Base-by-base conservation (phyloP, 2,888 invertebrate genomes). In the Morpho deidamia region DNA sequence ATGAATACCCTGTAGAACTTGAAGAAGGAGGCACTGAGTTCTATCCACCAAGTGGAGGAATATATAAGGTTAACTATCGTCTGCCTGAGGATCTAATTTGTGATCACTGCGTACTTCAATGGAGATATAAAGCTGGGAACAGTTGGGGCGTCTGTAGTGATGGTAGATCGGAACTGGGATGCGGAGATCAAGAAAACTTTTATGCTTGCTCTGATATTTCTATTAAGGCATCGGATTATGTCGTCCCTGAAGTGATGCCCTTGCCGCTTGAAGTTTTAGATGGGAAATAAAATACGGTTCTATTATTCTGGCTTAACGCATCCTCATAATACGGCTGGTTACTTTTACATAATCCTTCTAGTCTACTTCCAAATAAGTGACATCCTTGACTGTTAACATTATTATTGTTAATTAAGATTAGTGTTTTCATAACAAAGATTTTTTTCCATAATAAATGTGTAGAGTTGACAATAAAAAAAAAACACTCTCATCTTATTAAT, bases 171-270 rank as follows among this genome's bases (percentile, higher is more conserved):
- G 94, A 92, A 0, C 91, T 96, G 0, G 96, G 97, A 0, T 97
- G 96, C 68, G 96, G 96, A 0, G 92, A 94, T 1, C 96, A 97
- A 74, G 97, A 97, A 76, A 94, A 95, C 66, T 96, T 96, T 70
- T 90, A 95, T 1, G 94, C 95, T 0, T 96, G 96, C 67, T 93
- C 96, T 0, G 96, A 97, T 68, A 93, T 96, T 14, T 76, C 92
- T 7, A 93, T 96, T 34, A 91, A 91, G 90, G 91, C 45, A 76
- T 23, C 50, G 12, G 9, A 10, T 12, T 11, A 35, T 33, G 33
- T 40, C 8, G 23, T 44, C 11, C 44, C 50, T n/a, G 53, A 43
- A 37, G 47, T 12, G 4, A 40, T 40, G 7, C 53, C 53, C 5
- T 11, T 23, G 5, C 37, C 46, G 7, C 9, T 53, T 2, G 47